A percentile compares a stretch with the other conserved stretches of the same genome.
Conservation (phyloP, 2,888 invertebrate species). For the Leptogaster cylindrica region DNA sequence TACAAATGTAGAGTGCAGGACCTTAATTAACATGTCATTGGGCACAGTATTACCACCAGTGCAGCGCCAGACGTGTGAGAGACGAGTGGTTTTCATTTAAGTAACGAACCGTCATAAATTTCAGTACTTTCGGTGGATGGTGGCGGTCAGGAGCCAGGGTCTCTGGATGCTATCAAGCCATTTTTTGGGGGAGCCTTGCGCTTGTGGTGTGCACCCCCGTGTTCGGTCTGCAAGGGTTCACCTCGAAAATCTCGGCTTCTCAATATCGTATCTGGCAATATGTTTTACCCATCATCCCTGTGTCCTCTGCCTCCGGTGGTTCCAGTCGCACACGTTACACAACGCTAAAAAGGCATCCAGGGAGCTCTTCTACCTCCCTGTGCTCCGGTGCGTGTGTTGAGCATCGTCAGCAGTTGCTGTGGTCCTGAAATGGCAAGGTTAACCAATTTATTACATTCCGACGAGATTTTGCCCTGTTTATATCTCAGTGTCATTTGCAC, state of each 20-base stretch:
- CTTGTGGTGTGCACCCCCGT: not conserved
- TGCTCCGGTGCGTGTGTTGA: constrained; percentile 27
- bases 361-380: constrained; percentile 5
- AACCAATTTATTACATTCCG: constrained; percentile 41
- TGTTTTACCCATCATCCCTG: constrained; percentile 2
- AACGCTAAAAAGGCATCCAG: not conserved
- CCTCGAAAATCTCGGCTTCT: constrained; percentile 27
- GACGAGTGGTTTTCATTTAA: constrained; percentile 41
- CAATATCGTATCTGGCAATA: constrained; percentile 30
- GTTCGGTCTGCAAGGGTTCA: not conserved
- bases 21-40: constrained; percentile 42
- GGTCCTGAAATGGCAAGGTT: constrained; percentile 17
- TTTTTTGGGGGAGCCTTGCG: constrained; percentile 18
- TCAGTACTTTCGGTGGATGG: not conserved
- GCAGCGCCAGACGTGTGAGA: constrained; percentile 32
- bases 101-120: constrained; percentile 41
- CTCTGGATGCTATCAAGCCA: not conserved
- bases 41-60: constrained; percentile 25
- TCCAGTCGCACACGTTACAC: constrained; percentile 10
- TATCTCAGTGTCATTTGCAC: constrained; percentile 41
- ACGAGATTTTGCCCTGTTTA: constrained; percentile 41
- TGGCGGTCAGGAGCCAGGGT: not conserved
- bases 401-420: constrained; percentile 28
- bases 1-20: constrained; percentile 33
- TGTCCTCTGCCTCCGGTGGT: not conserved